These are phyloP conservation scores for Umimayanthus kanabou DNA, from an alignment of 92 coral and sea anemone genomes.

Conservation along the genomic window DNA sequence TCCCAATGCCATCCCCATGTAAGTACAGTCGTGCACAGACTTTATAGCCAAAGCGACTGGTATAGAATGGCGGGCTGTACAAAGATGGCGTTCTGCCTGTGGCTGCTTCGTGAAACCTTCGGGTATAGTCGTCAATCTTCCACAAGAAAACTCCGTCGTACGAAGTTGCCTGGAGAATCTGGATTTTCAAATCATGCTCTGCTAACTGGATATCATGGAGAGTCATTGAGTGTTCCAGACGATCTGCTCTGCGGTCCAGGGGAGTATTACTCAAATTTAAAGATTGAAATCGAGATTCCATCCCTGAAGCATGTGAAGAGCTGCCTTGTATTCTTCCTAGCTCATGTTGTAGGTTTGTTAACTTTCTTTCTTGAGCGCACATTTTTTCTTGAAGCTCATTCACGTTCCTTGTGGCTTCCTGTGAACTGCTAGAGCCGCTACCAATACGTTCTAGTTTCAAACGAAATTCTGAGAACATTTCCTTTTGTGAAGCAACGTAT, in stretches of 20 bases:
- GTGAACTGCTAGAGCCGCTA: conserved; percentile 15
- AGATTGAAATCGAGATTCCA: conserved; percentile 2
- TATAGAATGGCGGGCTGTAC: conserved; percentile 92
- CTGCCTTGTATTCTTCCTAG: not conserved
- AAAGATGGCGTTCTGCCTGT: conserved; percentile 69
- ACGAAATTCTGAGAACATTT: conserved; percentile 48
- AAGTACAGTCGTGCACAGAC: conserved; percentile 83
- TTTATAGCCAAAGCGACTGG: conserved; percentile 84
- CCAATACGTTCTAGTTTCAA: conserved; percentile 8
- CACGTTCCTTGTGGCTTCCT: not conserved
- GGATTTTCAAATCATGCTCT: conserved; percentile 76
- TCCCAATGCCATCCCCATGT: conserved; percentile 87
- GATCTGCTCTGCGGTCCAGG: conserved; percentile 49
- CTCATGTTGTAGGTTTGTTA: conserved; percentile 17
- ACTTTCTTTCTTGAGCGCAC: conserved; percentile 47
- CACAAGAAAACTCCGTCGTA: conserved; percentile 82
- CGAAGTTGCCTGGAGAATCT: conserved; percentile 66
- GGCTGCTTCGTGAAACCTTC: conserved; percentile 74
- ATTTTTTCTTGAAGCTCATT: conserved; percentile 43
- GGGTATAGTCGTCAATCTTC: conserved; percentile 82
- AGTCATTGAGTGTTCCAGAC: conserved; percentile 68
- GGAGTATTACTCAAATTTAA: conserved; percentile 15
- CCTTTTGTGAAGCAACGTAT: conserved; percentile 48
- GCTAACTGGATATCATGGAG: conserved; percentile 81
- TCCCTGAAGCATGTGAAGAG: conserved; percentile 14